Evolutionary conservation across 2,113 vertebrate genomes (phyloP).

Genomic region (Psophia crepitans): DNA sequence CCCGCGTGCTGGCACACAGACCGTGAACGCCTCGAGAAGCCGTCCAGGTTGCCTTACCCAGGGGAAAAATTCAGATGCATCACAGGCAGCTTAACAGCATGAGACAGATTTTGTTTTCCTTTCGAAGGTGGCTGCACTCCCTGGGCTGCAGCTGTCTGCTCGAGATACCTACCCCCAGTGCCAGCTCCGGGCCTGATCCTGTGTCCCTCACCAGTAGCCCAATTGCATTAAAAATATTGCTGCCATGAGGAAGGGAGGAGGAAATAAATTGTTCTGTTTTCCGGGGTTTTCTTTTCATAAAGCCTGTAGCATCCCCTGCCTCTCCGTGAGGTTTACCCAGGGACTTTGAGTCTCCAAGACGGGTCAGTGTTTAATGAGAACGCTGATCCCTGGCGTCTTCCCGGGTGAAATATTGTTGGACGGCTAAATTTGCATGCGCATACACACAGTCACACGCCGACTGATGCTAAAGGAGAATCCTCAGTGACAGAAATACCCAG

Average conservation of each 20-base stretch:
- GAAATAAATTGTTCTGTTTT: not conserved
- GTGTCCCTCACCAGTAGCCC: not conserved
- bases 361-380: not conserved
- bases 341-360: not conserved
- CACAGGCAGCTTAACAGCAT: not conserved
- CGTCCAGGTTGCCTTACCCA: not conserved
- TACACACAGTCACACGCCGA: not conserved
- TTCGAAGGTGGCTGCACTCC: accelerated
- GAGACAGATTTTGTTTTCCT: slow-evolving; percentile 3
- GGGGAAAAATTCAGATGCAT: not conserved
- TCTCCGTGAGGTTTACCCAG: not conserved
- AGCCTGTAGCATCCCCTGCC: not conserved
- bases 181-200: not conserved
- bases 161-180: accelerated
- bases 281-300: not conserved
- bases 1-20: accelerated
- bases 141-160: not conserved
- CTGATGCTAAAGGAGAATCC: not conserved
- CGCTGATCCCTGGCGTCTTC: not conserved
- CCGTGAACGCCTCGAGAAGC: accelerated
- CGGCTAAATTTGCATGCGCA: not conserved
- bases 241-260: not conserved
- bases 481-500: not conserved
- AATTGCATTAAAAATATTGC: not conserved
- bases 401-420: not conserved